A percentile compares a stretch with the other conserved stretches of the same genome.
Evolutionary conservation across 2,888 invertebrate species (phyloP).

Genomic region (Willowsia nigromaculata): DNA sequence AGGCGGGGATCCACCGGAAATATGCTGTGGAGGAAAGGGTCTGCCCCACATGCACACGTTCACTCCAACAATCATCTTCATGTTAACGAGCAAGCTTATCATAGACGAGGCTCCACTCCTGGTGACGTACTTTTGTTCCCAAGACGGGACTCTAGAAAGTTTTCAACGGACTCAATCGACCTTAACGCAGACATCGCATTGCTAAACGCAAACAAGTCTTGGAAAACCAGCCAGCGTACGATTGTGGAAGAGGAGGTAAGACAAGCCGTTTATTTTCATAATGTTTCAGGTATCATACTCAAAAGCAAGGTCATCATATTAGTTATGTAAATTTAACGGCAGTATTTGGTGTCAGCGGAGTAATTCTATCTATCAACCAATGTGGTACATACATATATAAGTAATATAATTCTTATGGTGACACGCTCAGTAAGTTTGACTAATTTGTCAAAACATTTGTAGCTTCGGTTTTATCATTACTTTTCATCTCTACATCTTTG

Average conservation of each 20-base stretch:
- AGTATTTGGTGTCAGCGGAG: background rate
- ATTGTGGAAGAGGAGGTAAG: conserved; percentile 79
- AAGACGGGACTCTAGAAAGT: conserved; percentile 76
- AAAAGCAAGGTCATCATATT: background rate
- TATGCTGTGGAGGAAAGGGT: conserved; percentile 77
- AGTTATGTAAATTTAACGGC: background rate
- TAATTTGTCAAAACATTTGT: conserved; percentile 34
- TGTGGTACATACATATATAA: background rate
- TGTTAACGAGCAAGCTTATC: conserved; percentile 65
- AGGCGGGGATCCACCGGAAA: conserved; percentile 78
- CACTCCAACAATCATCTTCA: conserved; percentile 62
- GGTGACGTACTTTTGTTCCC: conserved; percentile 77
- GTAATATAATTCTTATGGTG: conserved; percentile 13
- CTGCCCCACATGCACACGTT: conserved; percentile 66
- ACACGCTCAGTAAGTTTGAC: conserved; percentile 7
- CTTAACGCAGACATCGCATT: conserved; percentile 70
- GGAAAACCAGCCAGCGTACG: conserved; percentile 74
- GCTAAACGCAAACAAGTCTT: conserved; percentile 66
- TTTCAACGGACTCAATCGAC: conserved; percentile 78
- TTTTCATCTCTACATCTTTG: background rate
- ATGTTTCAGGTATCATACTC: background rate
- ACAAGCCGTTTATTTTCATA: background rate
- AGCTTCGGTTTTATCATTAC: background rate
- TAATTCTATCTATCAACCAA: background rate
- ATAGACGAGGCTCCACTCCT: conserved; percentile 78